A percentile compares a stretch with the other conserved stretches of the same genome.
Evolutionary conservation across 2,888 invertebrate genomes (phyloP).

Genomic region (Drosophila suboccidentalis): DNA sequence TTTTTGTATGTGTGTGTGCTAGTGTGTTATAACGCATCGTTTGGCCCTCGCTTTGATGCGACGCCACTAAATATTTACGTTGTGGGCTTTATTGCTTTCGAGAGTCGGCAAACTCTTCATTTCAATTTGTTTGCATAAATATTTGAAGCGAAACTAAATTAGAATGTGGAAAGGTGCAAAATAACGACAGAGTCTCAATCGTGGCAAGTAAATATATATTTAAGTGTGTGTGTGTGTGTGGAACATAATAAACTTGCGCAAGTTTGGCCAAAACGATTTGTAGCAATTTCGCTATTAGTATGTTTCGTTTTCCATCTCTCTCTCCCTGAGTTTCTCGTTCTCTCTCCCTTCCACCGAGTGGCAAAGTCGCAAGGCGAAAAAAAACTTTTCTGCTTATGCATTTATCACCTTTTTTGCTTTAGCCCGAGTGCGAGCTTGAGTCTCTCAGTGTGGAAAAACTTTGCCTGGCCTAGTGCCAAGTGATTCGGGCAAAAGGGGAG

Average conservation of each 20-base stretch:
- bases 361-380: slow-evolving; percentile 58
- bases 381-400: slow-evolving; percentile 81
- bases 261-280: slow-evolving; percentile 83
- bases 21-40: slow-evolving; percentile 23
- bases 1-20: slow-evolving; percentile 1
- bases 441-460: slow-evolving; percentile 50
- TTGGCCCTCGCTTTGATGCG: slow-evolving; percentile 26
- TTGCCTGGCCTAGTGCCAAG: slow-evolving; percentile 75
- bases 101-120: slow-evolving; percentile 71
- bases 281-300: slow-evolving; percentile 82
- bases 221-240: slow-evolving; percentile 33
- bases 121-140: slow-evolving; percentile 84
- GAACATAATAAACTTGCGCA: slow-evolving; percentile 72
- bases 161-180: slow-evolving; percentile 68
- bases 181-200: slow-evolving; percentile 46
- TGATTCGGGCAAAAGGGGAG: slow-evolving; percentile 7
- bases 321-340: background rate
- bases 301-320: slow-evolving; percentile 18
- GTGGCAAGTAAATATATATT: slow-evolving; percentile 1
- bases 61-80: slow-evolving; percentile 52
- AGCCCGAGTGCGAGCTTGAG: slow-evolving; percentile 17
- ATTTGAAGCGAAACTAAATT: slow-evolving; percentile 80
- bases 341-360: slow-evolving; percentile 38
- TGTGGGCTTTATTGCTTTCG: slow-evolving; percentile 74
- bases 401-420: slow-evolving; percentile 79